Evolutionary conservation across 2,797 vertebrate genomes (phyloP).

Genomic region (Acanthurus tractus): DNA sequence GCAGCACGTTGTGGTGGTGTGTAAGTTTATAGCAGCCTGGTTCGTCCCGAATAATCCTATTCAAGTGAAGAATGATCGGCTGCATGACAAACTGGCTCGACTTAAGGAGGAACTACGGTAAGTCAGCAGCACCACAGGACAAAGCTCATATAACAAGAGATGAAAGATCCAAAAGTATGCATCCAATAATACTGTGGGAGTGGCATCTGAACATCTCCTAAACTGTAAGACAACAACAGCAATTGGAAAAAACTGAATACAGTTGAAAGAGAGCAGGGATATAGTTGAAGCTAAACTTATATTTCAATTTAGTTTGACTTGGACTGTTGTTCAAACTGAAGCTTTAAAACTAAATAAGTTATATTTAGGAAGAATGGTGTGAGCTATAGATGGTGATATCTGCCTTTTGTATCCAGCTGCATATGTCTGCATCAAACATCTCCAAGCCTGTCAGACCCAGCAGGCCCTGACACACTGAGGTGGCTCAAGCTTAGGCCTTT

Average conservation of each 20-base stretch:
- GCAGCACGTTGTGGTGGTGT: constrained; percentile 92
- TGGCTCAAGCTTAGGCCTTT: no score
- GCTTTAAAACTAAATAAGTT: no score
- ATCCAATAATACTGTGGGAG: not conserved
- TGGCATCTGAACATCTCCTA: not conserved
- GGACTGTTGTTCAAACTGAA: not conserved
- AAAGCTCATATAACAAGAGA: not conserved
- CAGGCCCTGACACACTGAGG: no score
- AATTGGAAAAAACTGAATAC: not conserved
- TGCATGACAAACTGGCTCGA: constrained; percentile 75
- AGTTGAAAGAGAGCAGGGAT: not conserved
- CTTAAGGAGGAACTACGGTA: constrained; percentile 81
- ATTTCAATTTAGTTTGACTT: no score
- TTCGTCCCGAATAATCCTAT: constrained; percentile 90
- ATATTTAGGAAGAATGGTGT: no score
- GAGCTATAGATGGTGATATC: no score
- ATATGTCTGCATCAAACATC: no score
- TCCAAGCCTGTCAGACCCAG: no score
- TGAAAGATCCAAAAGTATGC: not conserved
- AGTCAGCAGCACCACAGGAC: constrained; percentile 4
- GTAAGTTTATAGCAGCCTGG: constrained; percentile 93
- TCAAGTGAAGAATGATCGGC: constrained; percentile 86
- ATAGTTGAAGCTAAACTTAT: not conserved
- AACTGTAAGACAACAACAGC: not conserved
- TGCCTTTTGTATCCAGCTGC: no score